Conservation (phyloP, 2,113 vertebrate species). For the Cyanoramphus novaezelandiae region DNA sequence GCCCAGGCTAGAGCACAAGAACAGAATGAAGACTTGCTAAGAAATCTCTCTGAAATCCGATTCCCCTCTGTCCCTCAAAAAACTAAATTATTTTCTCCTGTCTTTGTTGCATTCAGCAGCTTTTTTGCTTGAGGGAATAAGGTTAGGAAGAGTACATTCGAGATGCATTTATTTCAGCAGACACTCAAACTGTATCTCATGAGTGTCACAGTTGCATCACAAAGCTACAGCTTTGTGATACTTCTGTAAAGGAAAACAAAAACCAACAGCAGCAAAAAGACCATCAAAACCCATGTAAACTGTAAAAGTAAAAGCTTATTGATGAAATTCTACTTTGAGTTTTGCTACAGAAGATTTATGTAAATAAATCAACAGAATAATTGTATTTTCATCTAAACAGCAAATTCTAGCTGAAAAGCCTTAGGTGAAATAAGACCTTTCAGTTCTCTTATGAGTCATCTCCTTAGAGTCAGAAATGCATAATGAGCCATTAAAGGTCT, state of each 20-base stretch:
- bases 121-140: not conserved
- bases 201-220: not conserved
- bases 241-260: not conserved
- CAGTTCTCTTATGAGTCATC: not conserved
- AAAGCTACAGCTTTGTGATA: not conserved
- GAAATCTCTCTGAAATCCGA: not conserved
- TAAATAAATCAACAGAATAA: not conserved
- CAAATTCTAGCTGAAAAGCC: not conserved
- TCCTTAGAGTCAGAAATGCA: not conserved
- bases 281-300: not conserved
- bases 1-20: not conserved
- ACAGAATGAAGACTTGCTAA: not conserved
- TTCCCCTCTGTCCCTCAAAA: not conserved
- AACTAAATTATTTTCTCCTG: not conserved
- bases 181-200: not conserved
- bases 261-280: not conserved
- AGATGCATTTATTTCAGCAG: not conserved
- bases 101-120: not conserved
- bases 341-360: not conserved
- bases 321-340: not conserved
- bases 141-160: not conserved
- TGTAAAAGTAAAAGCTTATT: not conserved
- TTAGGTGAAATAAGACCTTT: not conserved
- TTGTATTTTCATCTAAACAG: not conserved
- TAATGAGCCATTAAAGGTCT: not conserved